Evolutionary conservation across 2,888 invertebrate genomes (phyloP).

Genomic region (Ryuthela nishihirai): DNA sequence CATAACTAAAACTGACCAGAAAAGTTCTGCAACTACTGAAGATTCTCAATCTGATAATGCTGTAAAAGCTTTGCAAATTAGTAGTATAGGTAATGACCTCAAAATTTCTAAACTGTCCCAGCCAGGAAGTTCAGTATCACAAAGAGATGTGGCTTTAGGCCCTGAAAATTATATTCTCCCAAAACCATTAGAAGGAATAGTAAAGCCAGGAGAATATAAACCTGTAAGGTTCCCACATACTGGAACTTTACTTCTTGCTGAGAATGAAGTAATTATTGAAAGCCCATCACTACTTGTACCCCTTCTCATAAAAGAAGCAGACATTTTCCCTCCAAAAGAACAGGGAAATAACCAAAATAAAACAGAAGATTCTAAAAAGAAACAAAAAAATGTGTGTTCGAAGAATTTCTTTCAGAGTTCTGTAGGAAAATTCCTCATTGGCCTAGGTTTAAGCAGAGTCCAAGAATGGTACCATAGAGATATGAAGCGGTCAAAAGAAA

Average conservation of each 20-base stretch:
- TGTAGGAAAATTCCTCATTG: slow-evolving; percentile 83
- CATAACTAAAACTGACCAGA: too few species aligned
- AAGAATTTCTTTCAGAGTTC: slow-evolving; percentile 45
- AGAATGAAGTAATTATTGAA: slow-evolving; percentile 41
- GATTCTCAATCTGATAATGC: too few species aligned
- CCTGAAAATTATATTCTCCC: too few species aligned
- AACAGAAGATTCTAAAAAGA: slow-evolving; percentile 25
- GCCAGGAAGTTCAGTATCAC: too few species aligned
- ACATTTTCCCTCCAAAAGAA: slow-evolving; percentile 40
- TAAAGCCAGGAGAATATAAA: slow-evolving; percentile 31
- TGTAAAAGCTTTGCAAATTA: too few species aligned
- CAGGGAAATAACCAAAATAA: slow-evolving; percentile 19
- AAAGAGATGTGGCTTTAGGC: too few species aligned
- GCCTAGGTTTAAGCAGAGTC: slow-evolving; percentile 83
- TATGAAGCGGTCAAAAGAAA: slow-evolving; percentile 76
- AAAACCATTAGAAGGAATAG: too few species aligned
- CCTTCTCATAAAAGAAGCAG: slow-evolving; percentile 41
- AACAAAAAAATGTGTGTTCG: slow-evolving; percentile 45
- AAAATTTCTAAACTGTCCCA: too few species aligned
- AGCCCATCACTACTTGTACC: slow-evolving; percentile 43
- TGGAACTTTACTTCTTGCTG: slow-evolving; percentile 27
- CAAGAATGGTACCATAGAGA: slow-evolving; percentile 93
- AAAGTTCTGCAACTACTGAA: too few species aligned
- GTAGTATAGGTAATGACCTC: too few species aligned
- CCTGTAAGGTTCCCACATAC: slow-evolving; percentile 38